Percentiles rank a stretch among this genome's conserved stretches.
Evolutionary conservation across 2,797 vertebrate genomes (phyloP).

Genomic region (Danio kyathit): DNA sequence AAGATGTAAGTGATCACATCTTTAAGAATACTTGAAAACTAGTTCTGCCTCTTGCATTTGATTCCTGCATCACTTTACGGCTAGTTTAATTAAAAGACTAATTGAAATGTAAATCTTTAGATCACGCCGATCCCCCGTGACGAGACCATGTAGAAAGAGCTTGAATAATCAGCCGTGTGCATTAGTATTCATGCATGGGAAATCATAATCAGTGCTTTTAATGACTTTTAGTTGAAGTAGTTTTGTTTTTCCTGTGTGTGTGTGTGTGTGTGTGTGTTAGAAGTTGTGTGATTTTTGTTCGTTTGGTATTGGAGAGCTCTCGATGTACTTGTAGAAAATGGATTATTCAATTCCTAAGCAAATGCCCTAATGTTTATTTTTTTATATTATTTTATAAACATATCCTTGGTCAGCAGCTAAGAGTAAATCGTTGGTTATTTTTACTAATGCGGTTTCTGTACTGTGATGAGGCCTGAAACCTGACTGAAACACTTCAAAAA

Average conservation of each 20-base stretch:
- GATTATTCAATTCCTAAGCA: not conserved
- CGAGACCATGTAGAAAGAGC: not conserved
- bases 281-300: not conserved
- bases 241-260: too few relatives aligned
- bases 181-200: not conserved
- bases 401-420: too few relatives aligned
- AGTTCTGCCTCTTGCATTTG: not conserved
- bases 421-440: too few relatives aligned
- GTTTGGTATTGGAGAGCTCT: not conserved
- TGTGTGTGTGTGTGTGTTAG: too few relatives aligned
- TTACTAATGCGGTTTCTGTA: too few relatives aligned
- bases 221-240: not conserved
- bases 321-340: not conserved
- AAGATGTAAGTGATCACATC: not conserved
- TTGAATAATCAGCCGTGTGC: not conserved
- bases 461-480: too few relatives aligned
- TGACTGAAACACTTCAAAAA: too few relatives aligned
- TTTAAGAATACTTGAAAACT: not conserved
- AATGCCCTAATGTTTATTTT: not conserved
- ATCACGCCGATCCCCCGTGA: not conserved
- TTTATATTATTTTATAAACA: too few relatives aligned
- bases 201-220: not conserved
- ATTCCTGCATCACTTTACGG: not conserved
- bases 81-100: not conserved
- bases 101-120: constrained; percentile 5